Percentiles rank a stretch among this genome's conserved stretches.
Evolutionary conservation across 1,140 invertebrate species (phyloP).

Genomic region (Drosophila baimaii): DNA sequence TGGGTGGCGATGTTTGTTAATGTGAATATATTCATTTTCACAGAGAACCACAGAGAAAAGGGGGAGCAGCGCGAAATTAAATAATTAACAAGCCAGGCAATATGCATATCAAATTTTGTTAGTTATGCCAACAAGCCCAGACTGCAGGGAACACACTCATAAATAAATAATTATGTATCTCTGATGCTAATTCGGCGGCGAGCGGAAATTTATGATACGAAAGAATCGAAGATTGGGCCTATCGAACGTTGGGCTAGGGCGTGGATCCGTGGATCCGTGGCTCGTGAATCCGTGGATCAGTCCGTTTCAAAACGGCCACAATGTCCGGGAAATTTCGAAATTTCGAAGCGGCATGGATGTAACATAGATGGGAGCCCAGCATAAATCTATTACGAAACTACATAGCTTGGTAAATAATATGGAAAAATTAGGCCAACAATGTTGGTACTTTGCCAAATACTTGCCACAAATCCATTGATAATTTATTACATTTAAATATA

Average conservation of each 20-base stretch:
- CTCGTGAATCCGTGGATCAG: neutral
- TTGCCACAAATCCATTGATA: too few relatives aligned
- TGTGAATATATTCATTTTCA: slow-evolving; percentile 50
- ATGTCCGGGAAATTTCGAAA: slow-evolving; percentile 13
- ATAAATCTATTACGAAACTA: neutral
- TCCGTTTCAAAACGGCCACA: slow-evolving; percentile 9
- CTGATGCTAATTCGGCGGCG: slow-evolving; percentile 27
- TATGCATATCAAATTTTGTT: slow-evolving; percentile 47
- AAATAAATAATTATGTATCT: slow-evolving; percentile 43
- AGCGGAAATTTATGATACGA: slow-evolving; percentile 33
- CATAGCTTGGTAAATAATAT: neutral
- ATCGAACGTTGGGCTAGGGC: slow-evolving; percentile 9
- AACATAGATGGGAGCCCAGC: neutral
- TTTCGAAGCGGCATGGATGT: neutral
- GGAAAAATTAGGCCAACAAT: neutral
- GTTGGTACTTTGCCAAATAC: too few relatives aligned
- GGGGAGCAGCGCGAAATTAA: slow-evolving; percentile 45
- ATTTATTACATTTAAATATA: too few relatives aligned
- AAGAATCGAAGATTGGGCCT: slow-evolving; percentile 33
- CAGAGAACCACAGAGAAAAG: neutral
- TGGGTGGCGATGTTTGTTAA: slow-evolving; percentile 52
- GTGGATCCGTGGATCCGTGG: neutral
- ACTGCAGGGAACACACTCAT: slow-evolving; percentile 41
- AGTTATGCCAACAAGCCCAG: slow-evolving; percentile 39
- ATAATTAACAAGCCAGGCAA: slow-evolving; percentile 49